Base-by-base conservation (phyloP, 2,113 vertebrate species). In the Syngnathoides biaculeatus region DNA sequence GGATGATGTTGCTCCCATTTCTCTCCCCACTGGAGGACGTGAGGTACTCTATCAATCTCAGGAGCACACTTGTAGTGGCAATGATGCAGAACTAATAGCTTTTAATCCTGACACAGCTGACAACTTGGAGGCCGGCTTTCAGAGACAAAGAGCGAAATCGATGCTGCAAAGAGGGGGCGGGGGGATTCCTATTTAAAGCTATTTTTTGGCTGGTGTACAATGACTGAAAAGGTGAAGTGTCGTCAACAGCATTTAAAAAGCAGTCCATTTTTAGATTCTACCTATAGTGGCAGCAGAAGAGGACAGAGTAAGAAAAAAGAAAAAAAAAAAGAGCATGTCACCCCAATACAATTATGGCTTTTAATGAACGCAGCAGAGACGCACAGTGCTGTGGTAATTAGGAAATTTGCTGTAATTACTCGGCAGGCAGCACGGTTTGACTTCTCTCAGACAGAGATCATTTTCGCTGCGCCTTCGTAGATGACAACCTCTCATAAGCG, bases 61-160 rank as follows among this genome's bases (percentile, higher is more conserved):
- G 73, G 83, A 77, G 79, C 83, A 45, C 87, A 87, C 86, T 92
- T 91, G 89, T 92, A 90, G 88, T 89, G 85, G 87, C 91, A 87
- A 86, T 90, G 88, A 91, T 79, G 89, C 90, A 81, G 84, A 92
- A 92, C 89, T 93, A 92, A 92, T 91, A 88, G 90, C 90, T 92
- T 91, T 91, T 89, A 90, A 91, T 90, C 88, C 83, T 88, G 86
- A 91, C 85, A 82, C 89, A 91, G 89, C 89, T 92, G 90, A 91
- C 88, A 90, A 90, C 83, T 82, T 82, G 84, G 90, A 88, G 89
- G 89, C 84, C 81, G 68, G 83, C 79, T 81, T 78, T 67, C 60
- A 6, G 77, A 89, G 84, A 90, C 88, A 89, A 87, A 88, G 89
- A 85, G 73, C 77, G 27, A 56, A 85, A 88, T 91, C 85, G 82